phyloP scores from a whole-genome alignment of 2,797 vertebrate species.

The Leuciscus waleckii region DNA sequence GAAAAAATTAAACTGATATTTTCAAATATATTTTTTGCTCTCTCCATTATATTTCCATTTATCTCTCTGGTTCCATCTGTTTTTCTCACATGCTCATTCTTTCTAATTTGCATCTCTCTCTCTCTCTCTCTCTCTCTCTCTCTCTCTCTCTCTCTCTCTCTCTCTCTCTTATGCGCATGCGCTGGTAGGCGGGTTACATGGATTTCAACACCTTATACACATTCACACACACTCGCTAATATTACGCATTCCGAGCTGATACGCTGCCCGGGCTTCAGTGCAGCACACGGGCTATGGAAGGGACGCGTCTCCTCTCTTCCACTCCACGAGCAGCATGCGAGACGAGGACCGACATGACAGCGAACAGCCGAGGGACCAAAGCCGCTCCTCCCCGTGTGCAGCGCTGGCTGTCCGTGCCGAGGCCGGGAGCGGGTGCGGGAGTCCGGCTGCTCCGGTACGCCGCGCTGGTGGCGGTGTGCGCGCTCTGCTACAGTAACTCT shows the following conservation, averaged over 20 bases:
- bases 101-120: conserved; percentile 15
- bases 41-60: not conserved
- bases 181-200: conserved; percentile 61
- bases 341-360: conserved; percentile 76
- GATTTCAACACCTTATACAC: conserved; percentile 30
- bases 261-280: conserved; percentile 55
- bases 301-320: conserved; percentile 28
- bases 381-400: conserved; percentile 31
- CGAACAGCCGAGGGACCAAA: conserved; percentile 62
- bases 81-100: not conserved
- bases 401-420: conserved; percentile 55
- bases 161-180: conserved; percentile 71
- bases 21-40: not conserved
- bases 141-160: too few species aligned
- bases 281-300: conserved; percentile 59
- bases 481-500: conserved; percentile 87
- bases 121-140: not conserved
- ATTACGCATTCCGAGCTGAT: conserved; percentile 50
- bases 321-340: conserved; percentile 61
- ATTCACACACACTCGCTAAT: conserved; percentile 48
- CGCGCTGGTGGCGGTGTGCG: conserved; percentile 79
- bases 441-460: conserved; percentile 68
- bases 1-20: not conserved
- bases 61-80: not conserved
- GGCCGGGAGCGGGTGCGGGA: conserved; percentile 52